Base-by-base conservation (phyloP, 2,888 invertebrate species). In the Epinotia demarniana region DNA sequence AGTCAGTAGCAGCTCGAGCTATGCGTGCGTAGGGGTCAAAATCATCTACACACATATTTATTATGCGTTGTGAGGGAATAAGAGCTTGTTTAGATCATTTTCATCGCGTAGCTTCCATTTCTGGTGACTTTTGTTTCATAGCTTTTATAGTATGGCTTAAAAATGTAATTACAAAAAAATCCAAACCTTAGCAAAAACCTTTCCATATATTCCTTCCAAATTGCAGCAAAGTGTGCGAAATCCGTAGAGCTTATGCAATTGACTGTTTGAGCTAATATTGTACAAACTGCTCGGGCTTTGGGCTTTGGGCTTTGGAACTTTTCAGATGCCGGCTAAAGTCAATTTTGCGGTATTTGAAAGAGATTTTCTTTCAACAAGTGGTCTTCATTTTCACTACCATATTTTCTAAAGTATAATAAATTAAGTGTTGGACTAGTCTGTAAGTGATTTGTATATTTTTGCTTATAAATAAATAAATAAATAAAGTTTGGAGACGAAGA, bases 231-330 rank as follows among this genome's bases (percentile, higher is more conserved):
- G 46, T 75, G 60, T 70, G 58, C 23, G 39, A 70, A 70, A 64
- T 39, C 64, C 75, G n/a, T 58, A 19, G 58, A 63, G 63, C 64
- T 55, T 27, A 67, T 62, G 70, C 64, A 70, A 75, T 75, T 70
- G 63, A 70, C 74, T 58, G 70, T 58, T 55, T 64, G 55, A 63
- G 62, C 74, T 74, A 74, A 74, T 75, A 70, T 70, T 60, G 75
- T 64, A 70, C 58, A 70, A 70, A 70, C 70, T 73, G 62, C 18
- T 49, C 19, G 23, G 61, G 43, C 53, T 67, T 43, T 13, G 33
- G 61, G 43, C 53, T 67, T 43, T 13, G 33, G 33, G 43, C 53
- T 67, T 43, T 13, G 33, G 33, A 68, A 73, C 57, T 73, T 69
- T 68, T 69, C 67, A 46, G 27, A 33, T 69, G 55, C 61, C 55